Evolutionary conservation across 1,140 invertebrate species (phyloP).

Genomic region (Lethocerus indicus): DNA sequence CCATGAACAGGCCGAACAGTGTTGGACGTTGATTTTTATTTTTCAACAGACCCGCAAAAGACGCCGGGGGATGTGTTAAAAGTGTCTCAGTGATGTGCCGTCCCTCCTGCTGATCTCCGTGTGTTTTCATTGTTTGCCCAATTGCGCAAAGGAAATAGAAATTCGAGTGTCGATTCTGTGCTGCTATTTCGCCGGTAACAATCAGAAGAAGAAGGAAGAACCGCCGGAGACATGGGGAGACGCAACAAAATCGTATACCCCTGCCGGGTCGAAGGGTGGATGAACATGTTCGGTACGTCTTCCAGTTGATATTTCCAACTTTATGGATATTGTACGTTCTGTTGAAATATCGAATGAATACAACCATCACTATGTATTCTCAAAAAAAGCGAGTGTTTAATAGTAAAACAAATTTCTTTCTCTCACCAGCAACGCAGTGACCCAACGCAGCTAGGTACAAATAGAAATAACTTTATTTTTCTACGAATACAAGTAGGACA

Average conservation of each 20-base stretch:
- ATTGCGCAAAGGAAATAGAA: neutral
- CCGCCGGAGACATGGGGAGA: conserved; percentile 14
- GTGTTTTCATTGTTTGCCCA: neutral
- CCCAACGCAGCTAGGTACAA: no score
- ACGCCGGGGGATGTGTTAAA: neutral
- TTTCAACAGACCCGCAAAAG: no score
- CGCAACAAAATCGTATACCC: conserved; percentile 36
- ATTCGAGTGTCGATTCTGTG: neutral
- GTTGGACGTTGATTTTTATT: no score
- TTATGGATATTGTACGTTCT: no score
- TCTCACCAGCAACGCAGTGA: no score
- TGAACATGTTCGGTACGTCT: conserved; percentile 46
- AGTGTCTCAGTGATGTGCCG: neutral
- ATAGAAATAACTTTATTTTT: no score
- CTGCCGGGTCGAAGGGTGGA: conserved; percentile 49
- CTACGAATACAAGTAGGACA: no score
- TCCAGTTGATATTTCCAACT: no score
- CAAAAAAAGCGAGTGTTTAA: neutral
- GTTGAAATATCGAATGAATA: no score
- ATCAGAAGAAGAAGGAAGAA: neutral
- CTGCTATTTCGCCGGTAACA: neutral
- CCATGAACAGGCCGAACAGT: no score
- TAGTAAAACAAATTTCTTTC: no score
- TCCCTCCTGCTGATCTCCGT: neutral
- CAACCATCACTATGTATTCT: no score